Base-by-base conservation (phyloP, 2,797 vertebrate species). In the Manis pentadactyla region DNA sequence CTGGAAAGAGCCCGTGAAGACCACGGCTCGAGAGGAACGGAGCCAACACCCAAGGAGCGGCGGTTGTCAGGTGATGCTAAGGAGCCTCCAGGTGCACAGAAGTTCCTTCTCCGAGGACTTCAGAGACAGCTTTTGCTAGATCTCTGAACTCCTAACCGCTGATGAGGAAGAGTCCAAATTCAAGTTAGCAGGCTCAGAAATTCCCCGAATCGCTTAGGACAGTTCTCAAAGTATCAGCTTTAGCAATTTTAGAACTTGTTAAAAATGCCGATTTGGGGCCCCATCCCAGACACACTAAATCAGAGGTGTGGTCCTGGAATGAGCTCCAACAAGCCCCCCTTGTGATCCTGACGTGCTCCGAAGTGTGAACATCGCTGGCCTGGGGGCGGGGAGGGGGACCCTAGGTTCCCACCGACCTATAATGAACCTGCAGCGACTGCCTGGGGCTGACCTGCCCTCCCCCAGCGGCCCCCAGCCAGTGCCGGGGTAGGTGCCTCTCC, bases 171-270 rank as follows among this genome's bases (percentile, higher is more conserved):
- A 27, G 51, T 87, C 74, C 68, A 96, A 75, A 79, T 74, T 53
- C 84, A 88, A 59, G 64, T 55, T 68, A 61, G n/a, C 64, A 88
- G 31, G 14, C 73, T 86, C 59, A 95, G 79, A 94, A 69, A 86
- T 37, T 55, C 37, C 55, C 27, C n/a, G n/a, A 90, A 83, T 77
- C 90, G 34, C 63, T 42, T 42, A 63, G 25, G 7, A 11, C 37
- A 85, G 42, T 53, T 92, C 55, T 90, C n/a, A 86, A 59, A 69
- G 21, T 66, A 19, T 87, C 19, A 71, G 27, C 29, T 10, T 78
- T 84, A 61, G 17, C 71, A 25, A 79, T 34, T 42, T 55, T 42
- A 8, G 79, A 81, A 75, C 49, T 64, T 66, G 27, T 73, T 59
- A 31, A 92, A 87, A 92, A 86, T 81, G 13, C 14, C 77, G 49